These are phyloP conservation scores for Cercocebus atys DNA, from an alignment of 2,113 vertebrate genomes.

Conservation along the genomic window DNA sequence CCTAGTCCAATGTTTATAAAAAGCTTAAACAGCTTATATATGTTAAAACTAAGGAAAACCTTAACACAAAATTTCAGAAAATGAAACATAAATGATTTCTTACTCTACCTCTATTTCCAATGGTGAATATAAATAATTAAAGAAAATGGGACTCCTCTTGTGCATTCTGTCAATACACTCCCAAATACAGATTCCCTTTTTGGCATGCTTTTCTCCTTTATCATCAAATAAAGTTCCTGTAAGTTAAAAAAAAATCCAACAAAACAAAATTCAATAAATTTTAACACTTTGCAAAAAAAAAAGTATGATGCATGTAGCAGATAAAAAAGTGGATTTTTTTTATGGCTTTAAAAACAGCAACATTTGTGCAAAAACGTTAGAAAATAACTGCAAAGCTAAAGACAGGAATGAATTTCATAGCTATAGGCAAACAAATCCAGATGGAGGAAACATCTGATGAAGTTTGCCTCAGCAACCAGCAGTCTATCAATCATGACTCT, in stretches of 20 bases:
- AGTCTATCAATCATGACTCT: neutral
- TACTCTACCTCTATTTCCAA: conserved; percentile 87
- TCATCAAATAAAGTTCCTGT: conserved; percentile 97
- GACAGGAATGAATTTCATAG: neutral
- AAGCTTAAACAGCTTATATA: neutral
- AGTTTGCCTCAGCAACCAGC: neutral
- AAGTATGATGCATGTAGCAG: neutral
- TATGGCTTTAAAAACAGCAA: neutral
- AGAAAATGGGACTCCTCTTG: conserved; percentile 94
- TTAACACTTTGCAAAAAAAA: neutral
- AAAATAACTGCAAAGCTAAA: neutral
- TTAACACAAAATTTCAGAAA: conserved; percentile 61
- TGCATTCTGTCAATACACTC: conserved; percentile 96
- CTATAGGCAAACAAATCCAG: neutral
- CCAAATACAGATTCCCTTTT: conserved; percentile 97
- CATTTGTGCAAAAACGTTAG: neutral
- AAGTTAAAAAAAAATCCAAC: conserved; percentile 62
- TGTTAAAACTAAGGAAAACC: conserved; percentile 41
- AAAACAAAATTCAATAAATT: conserved; percentile 33
- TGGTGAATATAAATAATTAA: conserved; percentile 96
- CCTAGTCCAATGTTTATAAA: conserved; percentile 7
- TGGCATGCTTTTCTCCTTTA: conserved; percentile 95
- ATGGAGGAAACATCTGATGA: neutral
- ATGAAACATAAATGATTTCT: neutral
- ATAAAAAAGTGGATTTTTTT: conserved; percentile 33